These are phyloP conservation scores for Barnardius zonarius DNA, from an alignment of 2,113 vertebrate genomes.

Conservation along the genomic window DNA sequence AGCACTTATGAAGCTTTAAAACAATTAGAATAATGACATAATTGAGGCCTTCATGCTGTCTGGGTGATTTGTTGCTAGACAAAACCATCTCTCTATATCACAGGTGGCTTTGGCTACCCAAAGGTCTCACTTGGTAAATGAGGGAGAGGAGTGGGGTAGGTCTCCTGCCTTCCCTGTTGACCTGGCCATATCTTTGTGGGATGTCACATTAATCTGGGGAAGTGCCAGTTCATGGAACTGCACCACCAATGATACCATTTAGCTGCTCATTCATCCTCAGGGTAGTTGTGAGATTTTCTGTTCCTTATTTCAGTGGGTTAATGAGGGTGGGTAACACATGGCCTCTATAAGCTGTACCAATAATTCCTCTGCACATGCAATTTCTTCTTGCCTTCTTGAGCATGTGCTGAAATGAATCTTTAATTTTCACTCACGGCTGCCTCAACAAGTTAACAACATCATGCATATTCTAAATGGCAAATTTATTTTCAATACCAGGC, in stretches of 20 bases:
- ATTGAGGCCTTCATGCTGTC: neutral
- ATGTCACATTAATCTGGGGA: neutral
- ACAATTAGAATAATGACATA: neutral
- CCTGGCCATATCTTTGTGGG: fast-evolving
- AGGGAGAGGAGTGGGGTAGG: neutral
- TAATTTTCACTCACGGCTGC: neutral
- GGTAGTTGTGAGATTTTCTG: neutral
- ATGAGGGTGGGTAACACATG: neutral
- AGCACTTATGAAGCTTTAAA: neutral
- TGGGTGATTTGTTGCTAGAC: neutral
- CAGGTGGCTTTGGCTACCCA: neutral
- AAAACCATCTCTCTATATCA: neutral
- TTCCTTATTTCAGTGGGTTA: neutral
- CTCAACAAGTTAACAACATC: neutral
- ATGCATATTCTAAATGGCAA: neutral
- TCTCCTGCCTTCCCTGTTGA: neutral
- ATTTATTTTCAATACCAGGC: neutral
- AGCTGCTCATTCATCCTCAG: neutral
- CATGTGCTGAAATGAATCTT: neutral
- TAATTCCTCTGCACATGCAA: neutral
- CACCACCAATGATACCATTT: fast-evolving
- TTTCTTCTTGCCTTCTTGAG: neutral
- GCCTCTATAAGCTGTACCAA: neutral
- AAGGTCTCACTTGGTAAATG: neutral
- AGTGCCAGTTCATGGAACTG: neutral